These are phyloP conservation scores for Drosophila busckii DNA, from an alignment of 1,140 invertebrate genomes.

Conservation along the genomic window DNA sequence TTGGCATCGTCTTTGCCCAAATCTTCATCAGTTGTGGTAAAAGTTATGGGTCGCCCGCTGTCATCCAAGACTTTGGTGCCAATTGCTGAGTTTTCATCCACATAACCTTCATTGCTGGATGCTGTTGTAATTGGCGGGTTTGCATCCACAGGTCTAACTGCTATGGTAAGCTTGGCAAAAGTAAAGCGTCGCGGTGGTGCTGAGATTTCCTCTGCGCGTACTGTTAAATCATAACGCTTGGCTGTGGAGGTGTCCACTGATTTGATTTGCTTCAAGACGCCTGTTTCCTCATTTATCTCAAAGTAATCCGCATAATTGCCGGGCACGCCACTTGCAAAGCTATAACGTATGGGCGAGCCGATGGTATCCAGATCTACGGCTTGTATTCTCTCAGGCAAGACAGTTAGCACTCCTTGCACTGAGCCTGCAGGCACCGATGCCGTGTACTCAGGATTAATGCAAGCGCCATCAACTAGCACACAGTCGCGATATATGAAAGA, in stretches of 20 bases:
- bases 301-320: conserved; percentile 89
- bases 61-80: conserved; percentile 88
- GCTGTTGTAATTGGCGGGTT: conserved; percentile 89
- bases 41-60: conserved; percentile 83
- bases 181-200: conserved; percentile 86
- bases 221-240: conserved; percentile 83
- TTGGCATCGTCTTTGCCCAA: conserved; percentile 88
- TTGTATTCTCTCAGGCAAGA: conserved; percentile 92
- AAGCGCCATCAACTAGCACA: conserved; percentile 87
- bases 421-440: conserved; percentile 89
- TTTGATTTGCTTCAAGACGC: conserved; percentile 88
- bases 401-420: conserved; percentile 88
- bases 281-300: conserved; percentile 88
- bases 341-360: conserved; percentile 88
- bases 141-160: conserved; percentile 90
- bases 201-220: conserved; percentile 91
- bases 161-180: conserved; percentile 89
- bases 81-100: conserved; percentile 91
- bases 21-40: conserved; percentile 90
- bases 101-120: conserved; percentile 86
- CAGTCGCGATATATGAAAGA: conserved; percentile 92
- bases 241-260: conserved; percentile 88
- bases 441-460: conserved; percentile 90
- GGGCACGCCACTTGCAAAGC: conserved; percentile 88
- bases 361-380: conserved; percentile 93